A percentile compares a stretch with the other conserved stretches of the same genome.
Evolutionary conservation across 2,113 vertebrate genomes (phyloP).

Genomic region (Phylloscopus trochilus): DNA sequence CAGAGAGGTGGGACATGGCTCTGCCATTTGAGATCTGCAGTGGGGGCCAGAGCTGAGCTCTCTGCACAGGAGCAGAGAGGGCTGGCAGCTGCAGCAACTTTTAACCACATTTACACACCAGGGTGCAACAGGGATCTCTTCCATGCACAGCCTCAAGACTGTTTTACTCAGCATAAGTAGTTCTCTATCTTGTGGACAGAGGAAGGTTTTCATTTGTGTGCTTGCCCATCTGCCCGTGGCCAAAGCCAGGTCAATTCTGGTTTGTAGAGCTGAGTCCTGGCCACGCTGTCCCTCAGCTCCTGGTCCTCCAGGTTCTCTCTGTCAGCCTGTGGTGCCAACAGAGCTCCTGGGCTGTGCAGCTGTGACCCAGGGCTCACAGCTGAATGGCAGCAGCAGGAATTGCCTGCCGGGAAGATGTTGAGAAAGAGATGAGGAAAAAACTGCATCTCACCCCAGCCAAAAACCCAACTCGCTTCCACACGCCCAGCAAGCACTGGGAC

Average conservation of each 20-base stretch:
- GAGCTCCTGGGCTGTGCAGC: not conserved
- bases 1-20: not conserved
- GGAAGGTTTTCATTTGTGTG: not conserved
- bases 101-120: not conserved
- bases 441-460: not conserved
- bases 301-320: not conserved
- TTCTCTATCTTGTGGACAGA: not conserved
- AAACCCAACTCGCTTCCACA: not conserved
- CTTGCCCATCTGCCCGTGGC: not conserved
- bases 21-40: not conserved
- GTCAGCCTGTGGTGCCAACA: accelerated
- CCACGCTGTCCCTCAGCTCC: not conserved
- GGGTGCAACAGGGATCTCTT: not conserved
- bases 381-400: not conserved
- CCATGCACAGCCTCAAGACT: not conserved
- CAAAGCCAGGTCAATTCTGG: not conserved
- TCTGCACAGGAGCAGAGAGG: not conserved
- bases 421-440: not conserved
- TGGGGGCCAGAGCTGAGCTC: not conserved
- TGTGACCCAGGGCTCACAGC: not conserved
- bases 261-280: not conserved
- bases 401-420: not conserved
- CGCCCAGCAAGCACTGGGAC: not conserved
- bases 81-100: not conserved
- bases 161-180: not conserved